Conservation (phyloP, 2,888 invertebrate genomes). For the Melieria picta region DNA sequence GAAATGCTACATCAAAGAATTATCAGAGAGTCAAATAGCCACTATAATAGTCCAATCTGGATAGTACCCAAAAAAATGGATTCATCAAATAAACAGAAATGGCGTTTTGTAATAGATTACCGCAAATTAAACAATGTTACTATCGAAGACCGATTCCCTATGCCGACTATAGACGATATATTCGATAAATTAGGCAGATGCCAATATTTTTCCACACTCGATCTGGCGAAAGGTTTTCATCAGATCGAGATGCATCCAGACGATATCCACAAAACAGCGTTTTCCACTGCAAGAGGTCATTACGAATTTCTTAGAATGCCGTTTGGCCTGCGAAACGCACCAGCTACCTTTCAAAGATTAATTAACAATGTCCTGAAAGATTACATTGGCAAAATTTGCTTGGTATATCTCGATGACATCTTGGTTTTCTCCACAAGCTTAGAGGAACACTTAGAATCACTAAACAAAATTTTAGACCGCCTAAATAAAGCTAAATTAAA, state of each 20-base stretch:
- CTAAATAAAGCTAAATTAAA: slow-evolving; percentile 30
- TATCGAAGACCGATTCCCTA: background rate
- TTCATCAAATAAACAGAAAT: too few species aligned
- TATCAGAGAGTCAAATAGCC: too few species aligned
- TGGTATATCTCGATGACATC: slow-evolving; percentile 24
- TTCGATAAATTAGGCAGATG: slow-evolving; percentile 18
- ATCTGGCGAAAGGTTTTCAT: slow-evolving; percentile 29
- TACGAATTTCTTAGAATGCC: slow-evolving; percentile 35
- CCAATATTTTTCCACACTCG: slow-evolving; percentile 21
- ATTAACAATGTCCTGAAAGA: slow-evolving; percentile 18
- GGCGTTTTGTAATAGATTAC: too few species aligned
- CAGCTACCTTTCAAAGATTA: slow-evolving; percentile 20
- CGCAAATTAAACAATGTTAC: too few species aligned
- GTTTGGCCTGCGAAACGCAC: slow-evolving; percentile 28
- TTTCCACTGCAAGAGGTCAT: slow-evolving; percentile 29
- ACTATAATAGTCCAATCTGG: too few species aligned
- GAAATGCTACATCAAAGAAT: too few species aligned
- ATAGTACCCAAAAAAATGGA: too few species aligned
- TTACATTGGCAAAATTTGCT: slow-evolving; percentile 23
- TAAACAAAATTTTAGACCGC: slow-evolving; percentile 17
- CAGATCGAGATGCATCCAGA: slow-evolving; percentile 33
- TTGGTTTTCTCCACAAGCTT: slow-evolving; percentile 29
- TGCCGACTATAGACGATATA: slow-evolving; percentile 18
- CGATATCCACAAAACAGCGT: slow-evolving; percentile 27
- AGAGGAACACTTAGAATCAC: slow-evolving; percentile 18